Conservation (phyloP, 2,888 invertebrate genomes). For the Sesamia inferens region DNA sequence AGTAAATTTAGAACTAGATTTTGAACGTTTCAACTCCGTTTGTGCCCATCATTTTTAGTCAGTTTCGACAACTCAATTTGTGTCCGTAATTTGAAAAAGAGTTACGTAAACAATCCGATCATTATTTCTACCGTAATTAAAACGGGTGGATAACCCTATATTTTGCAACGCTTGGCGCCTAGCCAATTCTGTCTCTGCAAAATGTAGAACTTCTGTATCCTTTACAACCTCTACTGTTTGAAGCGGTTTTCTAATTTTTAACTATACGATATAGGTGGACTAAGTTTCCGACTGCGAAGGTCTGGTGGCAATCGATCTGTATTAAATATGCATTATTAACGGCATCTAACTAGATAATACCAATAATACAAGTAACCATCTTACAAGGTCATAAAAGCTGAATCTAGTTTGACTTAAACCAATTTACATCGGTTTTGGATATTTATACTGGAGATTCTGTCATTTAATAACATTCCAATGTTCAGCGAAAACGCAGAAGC, state of each 20-base stretch:
- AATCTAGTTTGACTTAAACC: not conserved
- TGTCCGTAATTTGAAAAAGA: not conserved
- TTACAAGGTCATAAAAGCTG: conserved; percentile 7
- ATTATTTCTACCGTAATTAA: conserved; percentile 38
- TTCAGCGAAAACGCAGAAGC: not conserved
- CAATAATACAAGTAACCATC: conserved; percentile 9
- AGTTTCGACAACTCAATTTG: not conserved
- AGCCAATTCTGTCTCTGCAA: conserved; percentile 29
- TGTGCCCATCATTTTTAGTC: too few relatives aligned
- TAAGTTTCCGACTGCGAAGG: conserved; percentile 19
- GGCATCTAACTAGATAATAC: conserved; percentile 10
- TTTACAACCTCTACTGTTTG: conserved; percentile 1
- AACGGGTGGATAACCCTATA: conserved; percentile 22
- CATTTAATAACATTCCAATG: not conserved
- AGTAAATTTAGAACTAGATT: not conserved
- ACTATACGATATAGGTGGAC: not conserved
- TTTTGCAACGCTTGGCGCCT: conserved; percentile 38
- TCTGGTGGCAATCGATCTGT: conserved; percentile 20
- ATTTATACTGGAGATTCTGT: not conserved
- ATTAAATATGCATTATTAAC: conserved; percentile 22
- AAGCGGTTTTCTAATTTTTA: conserved; percentile 5
- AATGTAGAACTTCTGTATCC: conserved; percentile 5
- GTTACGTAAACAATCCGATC: conserved; percentile 34
- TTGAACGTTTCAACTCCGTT: not conserved
- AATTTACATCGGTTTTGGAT: not conserved